These are phyloP conservation scores for Oplegnathus fasciatus DNA, from an alignment of 2,113 vertebrate genomes.

Conservation along the genomic window DNA sequence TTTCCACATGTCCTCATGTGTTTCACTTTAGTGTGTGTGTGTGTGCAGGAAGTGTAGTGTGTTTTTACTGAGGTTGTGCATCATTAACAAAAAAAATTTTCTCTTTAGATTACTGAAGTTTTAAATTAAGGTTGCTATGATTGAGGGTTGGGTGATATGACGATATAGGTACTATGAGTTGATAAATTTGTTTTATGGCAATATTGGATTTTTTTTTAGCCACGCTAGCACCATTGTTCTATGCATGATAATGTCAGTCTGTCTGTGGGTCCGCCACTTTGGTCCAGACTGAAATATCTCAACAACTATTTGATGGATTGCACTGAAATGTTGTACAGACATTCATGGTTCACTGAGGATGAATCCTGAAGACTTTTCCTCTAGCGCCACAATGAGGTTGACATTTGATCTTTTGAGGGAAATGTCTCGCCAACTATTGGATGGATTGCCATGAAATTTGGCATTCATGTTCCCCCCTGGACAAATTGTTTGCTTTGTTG, in stretches of 20 bases:
- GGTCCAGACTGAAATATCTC: background rate
- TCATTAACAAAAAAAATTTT: background rate
- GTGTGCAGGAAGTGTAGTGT: no score
- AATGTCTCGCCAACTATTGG: background rate
- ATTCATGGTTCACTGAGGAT: background rate
- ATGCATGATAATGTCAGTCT: no score
- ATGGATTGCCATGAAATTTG: background rate
- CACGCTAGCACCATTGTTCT: background rate
- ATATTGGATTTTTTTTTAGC: background rate
- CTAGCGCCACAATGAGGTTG: background rate
- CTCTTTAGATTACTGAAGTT: background rate
- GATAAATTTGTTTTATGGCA: background rate
- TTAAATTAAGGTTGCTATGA: background rate
- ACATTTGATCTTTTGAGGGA: background rate
- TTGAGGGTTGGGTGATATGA: background rate
- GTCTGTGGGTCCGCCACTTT: background rate
- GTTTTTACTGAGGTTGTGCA: background rate
- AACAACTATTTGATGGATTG: background rate
- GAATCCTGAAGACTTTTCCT: background rate
- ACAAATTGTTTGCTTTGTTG: background rate
- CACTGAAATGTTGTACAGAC: background rate
- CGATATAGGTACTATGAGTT: no score
- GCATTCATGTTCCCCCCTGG: background rate
- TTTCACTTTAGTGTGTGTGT: conserved; percentile 4
- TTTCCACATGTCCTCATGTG: conserved; percentile 25